Percentiles rank a stretch among this genome's conserved stretches.
phyloP scores from a whole-genome alignment of 2,797 vertebrate genomes.

The Microtus obscurus region DNA sequence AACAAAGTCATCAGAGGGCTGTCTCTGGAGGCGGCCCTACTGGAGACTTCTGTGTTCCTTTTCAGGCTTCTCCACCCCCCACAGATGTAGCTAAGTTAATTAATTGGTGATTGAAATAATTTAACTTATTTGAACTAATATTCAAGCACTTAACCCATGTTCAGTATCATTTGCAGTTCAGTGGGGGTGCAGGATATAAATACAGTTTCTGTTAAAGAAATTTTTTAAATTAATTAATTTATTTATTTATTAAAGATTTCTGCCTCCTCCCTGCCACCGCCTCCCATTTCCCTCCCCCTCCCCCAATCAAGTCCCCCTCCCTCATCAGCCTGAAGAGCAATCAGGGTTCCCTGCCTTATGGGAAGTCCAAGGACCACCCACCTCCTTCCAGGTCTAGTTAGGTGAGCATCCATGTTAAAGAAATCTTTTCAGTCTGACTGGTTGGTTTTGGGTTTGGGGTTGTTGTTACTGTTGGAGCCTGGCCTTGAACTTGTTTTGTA shows the following conservation, averaged over 20 bases:
- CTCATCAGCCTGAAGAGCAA: too few species aligned
- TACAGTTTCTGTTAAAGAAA: neutral
- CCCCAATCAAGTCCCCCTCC: too few species aligned
- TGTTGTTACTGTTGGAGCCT: neutral
- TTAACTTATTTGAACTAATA: slow-evolving; percentile 52
- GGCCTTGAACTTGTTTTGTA: neutral
- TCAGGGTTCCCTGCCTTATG: too few species aligned
- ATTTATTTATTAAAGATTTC: too few species aligned
- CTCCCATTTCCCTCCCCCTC: too few species aligned
- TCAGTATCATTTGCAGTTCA: neutral
- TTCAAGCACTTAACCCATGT: neutral
- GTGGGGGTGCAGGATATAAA: neutral
- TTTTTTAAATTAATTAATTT: too few species aligned
- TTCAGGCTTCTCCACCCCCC: neutral
- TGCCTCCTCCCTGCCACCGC: too few species aligned
- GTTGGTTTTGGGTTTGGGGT: neutral
- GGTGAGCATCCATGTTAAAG: too few species aligned
- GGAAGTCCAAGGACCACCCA: too few species aligned
- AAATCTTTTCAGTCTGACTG: neutral
- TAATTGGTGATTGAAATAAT: slow-evolving; percentile 35
- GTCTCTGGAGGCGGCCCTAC: neutral
- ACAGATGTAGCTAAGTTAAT: neutral
- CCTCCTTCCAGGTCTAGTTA: too few species aligned
- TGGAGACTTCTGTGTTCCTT: neutral
- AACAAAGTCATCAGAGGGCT: neutral